Base-by-base conservation (phyloP, 2,113 vertebrate species). In the Mus pahari region DNA sequence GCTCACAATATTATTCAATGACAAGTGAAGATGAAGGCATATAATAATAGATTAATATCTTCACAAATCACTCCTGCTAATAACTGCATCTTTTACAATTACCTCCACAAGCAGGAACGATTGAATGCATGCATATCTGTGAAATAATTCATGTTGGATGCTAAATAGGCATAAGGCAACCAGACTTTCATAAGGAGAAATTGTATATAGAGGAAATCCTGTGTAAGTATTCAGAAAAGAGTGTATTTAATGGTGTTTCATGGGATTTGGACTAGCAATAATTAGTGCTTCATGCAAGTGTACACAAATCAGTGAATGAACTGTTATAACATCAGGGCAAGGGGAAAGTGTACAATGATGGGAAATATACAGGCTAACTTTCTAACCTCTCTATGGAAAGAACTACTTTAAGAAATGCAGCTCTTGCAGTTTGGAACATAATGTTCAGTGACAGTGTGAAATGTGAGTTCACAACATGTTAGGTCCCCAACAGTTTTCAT, bases 371-470 rank as follows among this genome's bases (percentile, higher is more conserved):
- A 55, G 31, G 19, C 86, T 5, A 71, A 24, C 31, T 95, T 95
- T 36, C 50, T 60, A 7, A 45, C 1, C 1, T 84, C 82, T 28
- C 26, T 58, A 45, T 74, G 71, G 45, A 19, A 87, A 87, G 53
- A 86, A 90, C 93, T 95, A 60, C 91, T 90, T 96, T 66, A 88
- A 90, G 36, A 96, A 96, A 77, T 17, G 16, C 26, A 7, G 5
- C 89, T 83, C 70, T 94, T 81, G 62, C 4, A 68, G 71, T 9
- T 93, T 92, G 36, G 19, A 92, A 93, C 77, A 77, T 78, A 90
- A 94, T 81, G 62, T 94, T 77, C 58, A 92, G 82, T 88, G 94
- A 96, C 88, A 92, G 36, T 42, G 92, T 92, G 31, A 97, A 90
- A 93, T 94, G 77, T 48, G n/a, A 53, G 92, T 96, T 90, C 84